phyloP scores from a whole-genome alignment of 2,797 vertebrate species.

The Coendou prehensilis region DNA sequence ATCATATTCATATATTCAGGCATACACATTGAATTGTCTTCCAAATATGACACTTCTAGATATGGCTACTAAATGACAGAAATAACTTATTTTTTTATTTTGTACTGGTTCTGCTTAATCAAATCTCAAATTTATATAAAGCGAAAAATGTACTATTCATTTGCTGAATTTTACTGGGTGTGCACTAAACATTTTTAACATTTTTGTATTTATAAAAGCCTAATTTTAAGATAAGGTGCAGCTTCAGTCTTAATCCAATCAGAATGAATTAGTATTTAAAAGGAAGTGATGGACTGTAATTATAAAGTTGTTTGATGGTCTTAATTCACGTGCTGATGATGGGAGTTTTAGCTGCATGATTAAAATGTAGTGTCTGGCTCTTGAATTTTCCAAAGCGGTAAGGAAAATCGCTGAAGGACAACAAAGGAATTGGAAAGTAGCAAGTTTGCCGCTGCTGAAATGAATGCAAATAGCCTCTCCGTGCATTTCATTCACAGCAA shows the following conservation, averaged over 20 bases:
- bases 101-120: slow-evolving; percentile 2
- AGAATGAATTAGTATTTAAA: slow-evolving; percentile 80
- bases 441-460: slow-evolving; percentile 72
- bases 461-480: slow-evolving; percentile 86
- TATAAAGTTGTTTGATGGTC: slow-evolving; percentile 77
- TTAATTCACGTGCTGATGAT: slow-evolving; percentile 58
- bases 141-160: slow-evolving; percentile 49
- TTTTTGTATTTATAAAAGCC: slow-evolving; percentile 55
- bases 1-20: slow-evolving; percentile 48
- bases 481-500: slow-evolving; percentile 86
- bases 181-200: slow-evolving; percentile 42
- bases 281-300: slow-evolving; percentile 72
- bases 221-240: slow-evolving; percentile 68
- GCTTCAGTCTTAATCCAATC: slow-evolving; percentile 80
- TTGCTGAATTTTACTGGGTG: slow-evolving; percentile 52
- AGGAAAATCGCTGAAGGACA: slow-evolving; percentile 80
- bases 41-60: slow-evolving; percentile 9
- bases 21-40: slow-evolving; percentile 17
- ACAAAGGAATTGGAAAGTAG: slow-evolving; percentile 82
- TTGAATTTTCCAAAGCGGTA: slow-evolving; percentile 80
- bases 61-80: slow-evolving; percentile 52
- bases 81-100: neutral
- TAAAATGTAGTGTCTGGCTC: slow-evolving; percentile 77
- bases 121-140: slow-evolving; percentile 76
- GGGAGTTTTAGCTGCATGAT: slow-evolving; percentile 70